phyloP scores from a whole-genome alignment of 2,888 invertebrate genomes.

The Selenia dentaria region DNA sequence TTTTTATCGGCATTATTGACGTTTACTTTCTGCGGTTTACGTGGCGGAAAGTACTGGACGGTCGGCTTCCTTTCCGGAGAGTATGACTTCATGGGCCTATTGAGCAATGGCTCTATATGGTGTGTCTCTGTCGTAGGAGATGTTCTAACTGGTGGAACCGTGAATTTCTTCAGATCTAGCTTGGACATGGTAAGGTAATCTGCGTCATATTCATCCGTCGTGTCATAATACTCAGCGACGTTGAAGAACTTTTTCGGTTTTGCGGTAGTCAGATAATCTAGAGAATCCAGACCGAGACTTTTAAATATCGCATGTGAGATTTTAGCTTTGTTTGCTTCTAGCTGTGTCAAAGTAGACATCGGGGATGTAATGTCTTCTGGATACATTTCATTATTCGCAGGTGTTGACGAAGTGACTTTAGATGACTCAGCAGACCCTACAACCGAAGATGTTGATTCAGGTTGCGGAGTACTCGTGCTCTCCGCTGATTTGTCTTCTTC shows the following conservation, averaged over 20 bases:
- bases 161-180: conserved; percentile 63
- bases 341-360: conserved; percentile 8
- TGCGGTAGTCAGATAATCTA: conserved; percentile 35
- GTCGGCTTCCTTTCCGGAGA: conserved; percentile 61
- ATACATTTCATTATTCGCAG: not conserved
- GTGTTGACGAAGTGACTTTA: conserved; percentile 4
- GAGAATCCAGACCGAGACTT: conserved; percentile 21
- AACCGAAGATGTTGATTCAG: conserved; percentile 9
- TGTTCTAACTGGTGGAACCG: conserved; percentile 28
- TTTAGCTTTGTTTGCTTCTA: conserved; percentile 21
- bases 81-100: conserved; percentile 34
- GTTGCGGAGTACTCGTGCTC: conserved; percentile 27
- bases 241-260: conserved; percentile 52
- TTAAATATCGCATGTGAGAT: conserved; percentile 31
- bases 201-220: conserved; percentile 62
- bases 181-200: conserved; percentile 64
- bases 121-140: conserved; percentile 29
- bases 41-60: conserved; percentile 72
- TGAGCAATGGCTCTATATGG: not conserved
- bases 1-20: conserved; percentile 51
- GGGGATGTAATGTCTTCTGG: conserved; percentile 13
- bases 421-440: conserved; percentile 11
- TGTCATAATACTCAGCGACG: conserved; percentile 61
- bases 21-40: conserved; percentile 42
- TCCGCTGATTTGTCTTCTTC: conserved; percentile 61